Base-by-base conservation (phyloP, 2,113 vertebrate genomes). In the Trogon surrucura region DNA sequence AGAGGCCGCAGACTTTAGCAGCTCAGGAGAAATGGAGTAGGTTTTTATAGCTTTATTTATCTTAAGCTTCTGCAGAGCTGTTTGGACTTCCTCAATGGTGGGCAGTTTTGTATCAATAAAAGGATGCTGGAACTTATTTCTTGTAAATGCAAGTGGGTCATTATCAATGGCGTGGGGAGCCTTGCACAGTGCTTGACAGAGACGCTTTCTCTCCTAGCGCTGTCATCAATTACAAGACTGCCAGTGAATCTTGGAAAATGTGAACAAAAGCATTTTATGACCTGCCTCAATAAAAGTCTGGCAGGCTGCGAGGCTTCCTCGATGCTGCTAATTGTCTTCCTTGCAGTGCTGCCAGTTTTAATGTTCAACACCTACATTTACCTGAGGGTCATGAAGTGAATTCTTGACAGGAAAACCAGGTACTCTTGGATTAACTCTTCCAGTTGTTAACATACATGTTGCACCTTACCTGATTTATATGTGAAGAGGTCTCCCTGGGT, bases 1-100 rank as follows among this genome's bases (percentile, higher is more conserved):
- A 96, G 89, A 96, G 95, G 94, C 95, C 96, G 75, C 96, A 96
- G 96, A 95, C 95, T 89, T 97, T 93, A 97, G 96, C 96, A 96
- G 92, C 92, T 96, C 80, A 96, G 95, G 95, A 97, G 94, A 92
- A 97, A 97, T 95, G 91, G 95, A 96, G 80, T 32, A 91, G 70
- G 78, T 66, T 97, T 96, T 96, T 95, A 96, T 92, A 95, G 96
- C 95, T 96, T 96, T 97, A 97, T 97, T 97, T 96, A 97, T 97
- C 95, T 96, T 93, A 80, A 94, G 95, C 87, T 95, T 73, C 94
- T 92, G 66, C 75, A 73, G 58, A 91, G 74, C 84, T 95, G 67
- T 60, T 93, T 85, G 89, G 91, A 88, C 96, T 97, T 96, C 96
- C 96, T 97, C 96, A 97, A 97, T 97, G 96, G 96, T 93, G 96